These are phyloP conservation scores for Hoplostethus mediterraneus DNA, from an alignment of 2,797 vertebrate genomes.

Conservation along the genomic window DNA sequence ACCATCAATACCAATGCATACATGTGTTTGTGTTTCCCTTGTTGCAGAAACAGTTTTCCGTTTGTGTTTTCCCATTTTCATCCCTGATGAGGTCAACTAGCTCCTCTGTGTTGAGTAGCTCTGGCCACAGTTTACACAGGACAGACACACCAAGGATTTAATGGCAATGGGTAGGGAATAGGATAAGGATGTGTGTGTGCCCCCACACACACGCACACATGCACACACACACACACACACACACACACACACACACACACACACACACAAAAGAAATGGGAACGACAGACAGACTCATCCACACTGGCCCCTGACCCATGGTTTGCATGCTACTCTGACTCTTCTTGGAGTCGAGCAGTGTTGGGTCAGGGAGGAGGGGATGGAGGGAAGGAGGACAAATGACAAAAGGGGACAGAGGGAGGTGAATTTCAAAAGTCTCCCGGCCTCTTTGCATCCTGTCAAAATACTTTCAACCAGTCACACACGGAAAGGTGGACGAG, in stretches of 20 bases:
- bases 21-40: too few relatives aligned
- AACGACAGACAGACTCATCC: neutral
- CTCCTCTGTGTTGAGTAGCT: slow-evolving; percentile 14
- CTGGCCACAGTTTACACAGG: slow-evolving; percentile 70
- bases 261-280: neutral
- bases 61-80: neutral
- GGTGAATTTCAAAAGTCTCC: slow-evolving; percentile 55
- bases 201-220: slow-evolving; percentile 12
- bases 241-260: slow-evolving; percentile 3
- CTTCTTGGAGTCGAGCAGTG: neutral
- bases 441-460: slow-evolving; percentile 47
- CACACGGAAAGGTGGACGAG: too few relatives aligned
- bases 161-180: slow-evolving; percentile 46
- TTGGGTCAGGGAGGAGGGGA: slow-evolving; percentile 19
- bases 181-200: neutral
- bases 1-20: too few relatives aligned
- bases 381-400: slow-evolving; percentile 2
- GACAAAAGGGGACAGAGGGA: slow-evolving; percentile 26
- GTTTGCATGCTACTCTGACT: neutral
- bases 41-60: too few relatives aligned
- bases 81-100: neutral
- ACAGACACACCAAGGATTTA: slow-evolving; percentile 83
- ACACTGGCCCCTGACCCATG: slow-evolving; percentile 14
- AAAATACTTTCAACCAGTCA: neutral
- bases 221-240: slow-evolving; percentile 1